Evolutionary conservation across 2,113 vertebrate genomes (phyloP).

Genomic region (Mesembrinibis cayennensis): DNA sequence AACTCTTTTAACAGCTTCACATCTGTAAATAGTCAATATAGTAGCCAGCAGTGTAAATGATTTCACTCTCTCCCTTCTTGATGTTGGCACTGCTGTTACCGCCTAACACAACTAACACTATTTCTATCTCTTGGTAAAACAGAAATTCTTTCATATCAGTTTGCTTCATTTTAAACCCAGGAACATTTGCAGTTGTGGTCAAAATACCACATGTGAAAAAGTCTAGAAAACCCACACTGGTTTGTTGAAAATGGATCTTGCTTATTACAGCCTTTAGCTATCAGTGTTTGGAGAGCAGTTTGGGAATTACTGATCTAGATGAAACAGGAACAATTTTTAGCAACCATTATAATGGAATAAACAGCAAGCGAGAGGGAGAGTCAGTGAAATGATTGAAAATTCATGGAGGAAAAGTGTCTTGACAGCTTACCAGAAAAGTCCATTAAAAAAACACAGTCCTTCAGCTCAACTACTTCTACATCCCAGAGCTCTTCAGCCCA

Average conservation of each 20-base stretch:
- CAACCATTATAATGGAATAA: background rate
- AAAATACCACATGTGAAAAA: background rate
- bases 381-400: background rate
- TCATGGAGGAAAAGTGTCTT: background rate
- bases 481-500: background rate
- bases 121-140: background rate
- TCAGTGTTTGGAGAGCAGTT: background rate
- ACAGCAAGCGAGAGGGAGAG: background rate
- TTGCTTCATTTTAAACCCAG: background rate
- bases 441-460: background rate
- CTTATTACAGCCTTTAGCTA: background rate
- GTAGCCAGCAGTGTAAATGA: background rate
- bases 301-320: background rate
- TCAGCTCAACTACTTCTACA: background rate
- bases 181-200: background rate
- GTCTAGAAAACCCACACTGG: background rate
- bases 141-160: background rate
- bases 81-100: background rate
- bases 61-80: background rate
- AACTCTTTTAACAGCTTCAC: background rate
- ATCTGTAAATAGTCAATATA: background rate
- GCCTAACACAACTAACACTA: background rate
- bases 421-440: conserved; percentile 29
- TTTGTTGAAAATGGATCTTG: background rate
- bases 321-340: background rate